Evolutionary conservation across 2,888 invertebrate species (phyloP).

Genomic region (Girardia tigrina): DNA sequence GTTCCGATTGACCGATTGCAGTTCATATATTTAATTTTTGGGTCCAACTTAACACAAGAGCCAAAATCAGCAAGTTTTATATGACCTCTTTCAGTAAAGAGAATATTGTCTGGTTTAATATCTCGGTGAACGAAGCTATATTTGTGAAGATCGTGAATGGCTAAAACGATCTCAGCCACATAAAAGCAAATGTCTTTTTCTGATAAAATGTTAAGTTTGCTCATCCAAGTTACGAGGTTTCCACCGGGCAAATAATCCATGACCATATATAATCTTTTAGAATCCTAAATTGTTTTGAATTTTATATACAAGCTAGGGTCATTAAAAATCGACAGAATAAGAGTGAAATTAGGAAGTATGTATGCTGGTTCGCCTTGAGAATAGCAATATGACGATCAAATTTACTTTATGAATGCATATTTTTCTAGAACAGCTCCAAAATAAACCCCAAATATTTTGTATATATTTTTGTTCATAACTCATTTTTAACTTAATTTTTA

Average conservation of each 20-base stretch:
- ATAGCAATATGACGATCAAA: too few species aligned
- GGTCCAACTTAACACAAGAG: constrained; percentile 26
- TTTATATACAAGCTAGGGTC: too few species aligned
- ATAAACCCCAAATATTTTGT: too few species aligned
- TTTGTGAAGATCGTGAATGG: background rate
- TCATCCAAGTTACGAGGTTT: constrained; percentile 32
- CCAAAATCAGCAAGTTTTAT: constrained; percentile 30
- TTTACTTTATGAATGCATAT: too few species aligned
- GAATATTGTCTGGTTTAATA: background rate
- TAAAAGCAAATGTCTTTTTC: constrained; percentile 24
- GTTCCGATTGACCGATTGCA: constrained; percentile 28
- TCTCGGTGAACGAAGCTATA: constrained; percentile 26
- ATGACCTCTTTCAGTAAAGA: background rate
- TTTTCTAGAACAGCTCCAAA: too few species aligned
- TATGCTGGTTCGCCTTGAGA: too few species aligned
- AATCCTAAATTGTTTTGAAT: constrained; percentile 5
- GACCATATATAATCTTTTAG: constrained; percentile 21
- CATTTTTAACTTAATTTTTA: too few species aligned
- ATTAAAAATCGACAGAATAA: too few species aligned
- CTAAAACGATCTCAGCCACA: constrained; percentile 28
- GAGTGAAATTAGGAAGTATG: too few species aligned
- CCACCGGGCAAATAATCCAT: constrained; percentile 35
- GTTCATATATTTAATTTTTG: background rate
- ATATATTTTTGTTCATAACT: too few species aligned
- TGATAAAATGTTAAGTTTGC: constrained; percentile 24